phyloP scores from a whole-genome alignment of 2,797 vertebrate species.

The Platalea minor region DNA sequence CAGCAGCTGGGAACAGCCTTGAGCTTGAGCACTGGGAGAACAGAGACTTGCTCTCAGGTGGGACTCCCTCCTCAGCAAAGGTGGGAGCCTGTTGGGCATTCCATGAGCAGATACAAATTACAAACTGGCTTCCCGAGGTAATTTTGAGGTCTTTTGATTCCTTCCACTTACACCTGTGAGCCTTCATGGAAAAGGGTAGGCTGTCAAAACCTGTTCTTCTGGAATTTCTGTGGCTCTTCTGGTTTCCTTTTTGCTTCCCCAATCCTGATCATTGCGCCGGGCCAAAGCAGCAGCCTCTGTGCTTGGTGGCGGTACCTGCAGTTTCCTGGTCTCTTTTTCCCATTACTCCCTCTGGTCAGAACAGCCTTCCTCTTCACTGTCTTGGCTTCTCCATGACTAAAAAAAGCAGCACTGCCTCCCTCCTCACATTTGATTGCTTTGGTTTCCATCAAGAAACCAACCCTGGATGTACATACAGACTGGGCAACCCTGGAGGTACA shows the following conservation, averaged over 20 bases:
- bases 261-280: accelerated
- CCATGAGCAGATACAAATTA: neutral
- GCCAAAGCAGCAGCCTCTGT: neutral
- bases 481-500: too few relatives aligned
- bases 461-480: too few relatives aligned
- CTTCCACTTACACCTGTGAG: neutral
- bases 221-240: accelerated
- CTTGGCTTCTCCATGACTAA: neutral
- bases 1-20: neutral
- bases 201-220: neutral
- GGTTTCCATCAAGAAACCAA: neutral
- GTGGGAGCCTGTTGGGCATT: neutral
- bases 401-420: neutral
- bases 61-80: neutral
- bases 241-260: neutral
- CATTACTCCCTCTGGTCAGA: neutral
- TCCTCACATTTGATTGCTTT: neutral
- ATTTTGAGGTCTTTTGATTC: neutral
- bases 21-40: neutral
- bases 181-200: neutral
- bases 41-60: neutral
- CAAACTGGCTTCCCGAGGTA: neutral
- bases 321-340: neutral
- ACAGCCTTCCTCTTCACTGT: neutral
- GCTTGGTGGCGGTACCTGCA: neutral